These are phyloP conservation scores for Toxotes chatareus DNA, from an alignment of 2,113 vertebrate species.

Conservation along the genomic window DNA sequence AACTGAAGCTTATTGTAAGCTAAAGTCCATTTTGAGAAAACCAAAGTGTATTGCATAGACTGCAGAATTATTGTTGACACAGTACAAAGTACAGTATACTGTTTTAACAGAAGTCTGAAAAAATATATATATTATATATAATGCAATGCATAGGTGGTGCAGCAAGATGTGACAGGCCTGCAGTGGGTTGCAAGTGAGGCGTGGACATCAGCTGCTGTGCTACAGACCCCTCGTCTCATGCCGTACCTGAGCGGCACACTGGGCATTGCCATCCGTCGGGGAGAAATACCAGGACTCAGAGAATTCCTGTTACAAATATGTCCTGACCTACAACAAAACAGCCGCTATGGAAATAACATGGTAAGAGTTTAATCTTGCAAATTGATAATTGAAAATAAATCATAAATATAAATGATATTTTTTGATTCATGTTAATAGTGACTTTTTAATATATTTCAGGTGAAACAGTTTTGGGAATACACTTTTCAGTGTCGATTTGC, in stretches of 20 bases:
- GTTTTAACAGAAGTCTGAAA: too few relatives aligned
- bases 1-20: too few relatives aligned
- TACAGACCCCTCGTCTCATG: slow-evolving; percentile 56
- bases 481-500: slow-evolving; percentile 63
- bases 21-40: too few relatives aligned
- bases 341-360: slow-evolving; percentile 28
- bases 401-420: too few relatives aligned
- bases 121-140: slow-evolving; percentile 19
- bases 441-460: slow-evolving; percentile 28
- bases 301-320: slow-evolving; percentile 52
- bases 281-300: slow-evolving; percentile 66
- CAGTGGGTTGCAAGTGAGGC: slow-evolving; percentile 80
- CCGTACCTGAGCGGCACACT: slow-evolving; percentile 64
- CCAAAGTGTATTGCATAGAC: too few relatives aligned
- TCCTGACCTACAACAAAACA: slow-evolving; percentile 42
- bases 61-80: too few relatives aligned
- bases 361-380: slow-evolving; percentile 11
- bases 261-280: slow-evolving; percentile 76
- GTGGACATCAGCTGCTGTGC: slow-evolving; percentile 50
- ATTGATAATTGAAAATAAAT: too few relatives aligned
- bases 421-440: not conserved
- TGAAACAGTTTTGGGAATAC: slow-evolving; percentile 64
- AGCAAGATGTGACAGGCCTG: slow-evolving; percentile 72
- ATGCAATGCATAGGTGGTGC: slow-evolving; percentile 50
- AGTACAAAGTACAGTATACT: too few relatives aligned